Percentiles rank a stretch among this genome's conserved stretches.
Conservation (phyloP, 2,888 invertebrate species). For the Aleiodes testaceus region DNA sequence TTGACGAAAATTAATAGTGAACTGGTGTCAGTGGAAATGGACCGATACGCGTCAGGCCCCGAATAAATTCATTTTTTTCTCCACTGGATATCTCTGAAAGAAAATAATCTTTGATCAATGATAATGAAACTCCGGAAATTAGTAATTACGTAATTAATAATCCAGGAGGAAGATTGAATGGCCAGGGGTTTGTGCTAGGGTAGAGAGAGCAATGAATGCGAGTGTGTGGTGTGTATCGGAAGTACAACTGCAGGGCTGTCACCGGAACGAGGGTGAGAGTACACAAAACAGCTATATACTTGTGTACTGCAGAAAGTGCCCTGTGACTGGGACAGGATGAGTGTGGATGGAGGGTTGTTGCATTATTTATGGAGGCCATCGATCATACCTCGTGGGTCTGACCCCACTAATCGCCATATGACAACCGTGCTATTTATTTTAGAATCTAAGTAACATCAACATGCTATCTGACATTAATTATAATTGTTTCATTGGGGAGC, state of each 20-base stretch:
- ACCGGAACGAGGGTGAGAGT: conserved; percentile 51
- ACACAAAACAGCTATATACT: conserved; percentile 29
- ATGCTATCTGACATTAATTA: conserved; percentile 65
- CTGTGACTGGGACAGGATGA: conserved; percentile 21
- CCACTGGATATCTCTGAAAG: no score
- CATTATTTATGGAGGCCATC: conserved; percentile 72
- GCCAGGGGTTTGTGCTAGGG: conserved; percentile 51
- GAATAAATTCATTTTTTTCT: no score
- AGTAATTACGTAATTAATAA: conserved; percentile 69
- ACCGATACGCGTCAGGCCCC: no score
- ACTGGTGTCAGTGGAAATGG: no score
- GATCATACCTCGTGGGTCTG: conserved; percentile 68
- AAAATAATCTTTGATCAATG: conserved; percentile 14
- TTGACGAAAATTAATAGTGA: background rate
- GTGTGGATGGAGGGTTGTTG: conserved; percentile 52
- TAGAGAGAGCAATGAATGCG: conserved; percentile 53
- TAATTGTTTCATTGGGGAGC: conserved; percentile 62
- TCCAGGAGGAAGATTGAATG: conserved; percentile 71
- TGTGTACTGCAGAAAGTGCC: conserved; percentile 42
- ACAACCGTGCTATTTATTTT: conserved; percentile 71
- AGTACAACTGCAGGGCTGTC: conserved; percentile 62
- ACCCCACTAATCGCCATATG: conserved; percentile 72
- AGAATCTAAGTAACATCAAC: conserved; percentile 62
- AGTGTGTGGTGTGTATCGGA: conserved; percentile 59
- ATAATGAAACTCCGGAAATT: conserved; percentile 70